A percentile compares a stretch with the other conserved stretches of the same genome.
These are phyloP conservation scores for Xylota sylvarum DNA, from an alignment of 2,888 invertebrate species.

Conservation along the genomic window DNA sequence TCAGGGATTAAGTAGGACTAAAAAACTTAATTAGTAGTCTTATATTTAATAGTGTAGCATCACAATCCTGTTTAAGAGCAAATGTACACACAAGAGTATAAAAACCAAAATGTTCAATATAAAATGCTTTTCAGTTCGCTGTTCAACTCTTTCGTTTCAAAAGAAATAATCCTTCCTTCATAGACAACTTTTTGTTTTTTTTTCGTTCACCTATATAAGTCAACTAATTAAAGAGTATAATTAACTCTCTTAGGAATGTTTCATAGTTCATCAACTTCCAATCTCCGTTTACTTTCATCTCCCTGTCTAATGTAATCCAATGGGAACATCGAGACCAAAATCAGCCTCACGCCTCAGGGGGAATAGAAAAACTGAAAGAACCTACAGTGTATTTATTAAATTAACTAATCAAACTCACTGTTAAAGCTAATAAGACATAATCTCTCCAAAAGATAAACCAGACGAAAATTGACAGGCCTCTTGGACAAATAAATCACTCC, in stretches of 20 bases:
- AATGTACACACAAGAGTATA: neutral
- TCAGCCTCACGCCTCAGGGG: constrained; percentile 33
- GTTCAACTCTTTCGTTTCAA: constrained; percentile 30
- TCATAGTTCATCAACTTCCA: constrained; percentile 13
- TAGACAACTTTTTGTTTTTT: neutral
- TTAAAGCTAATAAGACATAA: constrained; percentile 76
- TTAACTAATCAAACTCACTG: constrained; percentile 77
- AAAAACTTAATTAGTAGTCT: too few species aligned
- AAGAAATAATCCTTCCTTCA: neutral
- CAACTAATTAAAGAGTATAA: constrained; percentile 38
- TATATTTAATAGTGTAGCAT: too few species aligned
- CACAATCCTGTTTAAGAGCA: too few species aligned
- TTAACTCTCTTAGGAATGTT: constrained; percentile 54
- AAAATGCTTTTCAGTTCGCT: neutral
- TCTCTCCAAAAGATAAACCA: constrained; percentile 73
- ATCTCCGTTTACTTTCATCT: neutral
- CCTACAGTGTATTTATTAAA: constrained; percentile 65
- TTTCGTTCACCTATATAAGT: constrained; percentile 6
- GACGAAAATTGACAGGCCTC: constrained; percentile 75
- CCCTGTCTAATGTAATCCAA: neutral
- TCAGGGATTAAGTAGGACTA: too few species aligned
- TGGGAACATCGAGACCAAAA: constrained; percentile 13
- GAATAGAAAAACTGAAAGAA: constrained; percentile 1
- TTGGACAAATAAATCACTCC: constrained; percentile 76
- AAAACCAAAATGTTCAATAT: neutral